Evolutionary conservation across 2,113 vertebrate species (phyloP), one percentile per base, ranked within the genome.

Genomic region (Haliaeetus leucogaster): DNA sequence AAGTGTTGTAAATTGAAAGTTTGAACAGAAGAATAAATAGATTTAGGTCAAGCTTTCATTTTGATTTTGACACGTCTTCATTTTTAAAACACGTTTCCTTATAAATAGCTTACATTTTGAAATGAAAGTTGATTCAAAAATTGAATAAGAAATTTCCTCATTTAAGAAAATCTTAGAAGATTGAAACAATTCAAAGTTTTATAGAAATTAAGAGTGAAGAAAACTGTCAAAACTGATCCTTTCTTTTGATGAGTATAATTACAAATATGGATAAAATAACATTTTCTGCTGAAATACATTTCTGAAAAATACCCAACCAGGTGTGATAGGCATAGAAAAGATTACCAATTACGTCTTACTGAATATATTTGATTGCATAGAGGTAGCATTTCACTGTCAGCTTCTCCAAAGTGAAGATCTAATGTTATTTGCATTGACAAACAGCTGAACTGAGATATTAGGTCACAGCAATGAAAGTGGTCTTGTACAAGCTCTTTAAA

Each of bases 361-460:
- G 95, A 90, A 95, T 93, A 59, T 32, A 78, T 96, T 45, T 97
- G 82, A 93, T 94, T 91, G 30, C 80, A 71, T 16, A 86, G 23
- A 82, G 29, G 36, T 74, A 82, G 8, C 48, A 89, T 71, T 78
- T 86, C 43, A 52, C 89, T 67, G 59, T 58, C 87, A 66, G 22
- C 29, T 70, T 40, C 82, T 83, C 55, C 53, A 88, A 58, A 94
- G 61, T 2, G 7, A 93, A 74, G 14, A 29, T 30, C 30, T 16
- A 71, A 52, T 47, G 78, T 71, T 62, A 83, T 74, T 59, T 81
- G 25, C 88, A 74, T 55, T 84, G 79, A 81, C 56, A 81, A 92
- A 81, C 7, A 90, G 47, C 82, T 84, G 76, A 67, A 67, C 67
- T 32, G 47, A 55, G 45, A 58, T 62, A 55, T 34, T 30, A 52